Base-by-base conservation (phyloP, 2,113 vertebrate species). In the Gymnorhina tibicen region DNA sequence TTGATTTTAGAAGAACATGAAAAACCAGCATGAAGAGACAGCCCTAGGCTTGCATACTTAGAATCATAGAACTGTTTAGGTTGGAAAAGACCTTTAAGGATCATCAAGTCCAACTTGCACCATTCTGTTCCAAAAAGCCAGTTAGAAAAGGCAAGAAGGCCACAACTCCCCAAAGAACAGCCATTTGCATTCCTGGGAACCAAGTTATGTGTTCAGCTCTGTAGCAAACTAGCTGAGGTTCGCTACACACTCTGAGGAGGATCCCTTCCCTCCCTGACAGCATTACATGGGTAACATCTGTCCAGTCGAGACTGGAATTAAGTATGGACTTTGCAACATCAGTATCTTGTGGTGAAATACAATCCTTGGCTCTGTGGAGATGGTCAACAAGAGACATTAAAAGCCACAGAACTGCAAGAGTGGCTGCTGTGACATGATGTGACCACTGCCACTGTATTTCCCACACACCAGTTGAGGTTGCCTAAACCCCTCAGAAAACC, bases 261-360 rank as follows among this genome's bases (percentile, higher is more conserved):
- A 24, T 46, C 27, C 59, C 44, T 41, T 49, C 77, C 55, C 44
- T 46, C 52, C 50, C 66, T 6, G 1, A 5, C 3, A 35, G 47
- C 20, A 10, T 21, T 10, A 26, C 26, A 4, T 0, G 2, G 21
- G 18, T 11, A 13, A 4, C 7, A 64, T 6, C 67, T 4, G 3
- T 6, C 13, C 21, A 24, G 33, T 2, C 3, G 13, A 12, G 37
- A 58, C 35, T 74, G 30, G 74, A 37, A 33, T 39, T 9, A 12
- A 60, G 2, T 5, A 6, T 32, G 64, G 53, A 46, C 4, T 77
- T 39, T 53, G 35, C 55, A 86, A 33, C 55, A 62, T 8, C 62
- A n/a, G 13, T 42, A 75, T 23, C 28, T 58, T 11, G 35, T 1
- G 11, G 66, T 60, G 72, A 83, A 62, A 58, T 6, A 1, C 3